These are phyloP conservation scores for Gorilla gorilla DNA, from an alignment of 2,113 vertebrate species.

Conservation along the genomic window DNA sequence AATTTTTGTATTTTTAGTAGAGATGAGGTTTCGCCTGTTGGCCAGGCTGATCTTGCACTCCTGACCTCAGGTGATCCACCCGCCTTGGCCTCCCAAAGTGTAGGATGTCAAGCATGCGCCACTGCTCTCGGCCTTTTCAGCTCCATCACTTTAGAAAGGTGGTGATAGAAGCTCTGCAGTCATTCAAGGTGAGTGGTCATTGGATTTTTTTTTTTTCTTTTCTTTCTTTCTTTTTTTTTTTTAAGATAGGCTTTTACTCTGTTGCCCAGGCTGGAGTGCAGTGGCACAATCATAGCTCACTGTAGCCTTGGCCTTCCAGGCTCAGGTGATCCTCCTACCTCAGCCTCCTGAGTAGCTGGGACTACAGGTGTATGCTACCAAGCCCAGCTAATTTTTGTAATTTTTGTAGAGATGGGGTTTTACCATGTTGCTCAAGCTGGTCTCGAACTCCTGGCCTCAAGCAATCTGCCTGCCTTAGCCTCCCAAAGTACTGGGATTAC, in stretches of 20 bases:
- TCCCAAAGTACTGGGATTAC: neutral
- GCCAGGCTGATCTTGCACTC: too few relatives aligned
- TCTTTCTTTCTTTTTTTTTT: neutral
- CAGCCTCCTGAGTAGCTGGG: neutral
- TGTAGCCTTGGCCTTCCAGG: neutral
- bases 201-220: neutral
- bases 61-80: too few relatives aligned
- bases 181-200: rapidly evolving
- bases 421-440: neutral
- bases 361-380: neutral
- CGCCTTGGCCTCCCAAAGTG: too few relatives aligned
- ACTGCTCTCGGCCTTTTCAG: neutral
- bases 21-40: too few relatives aligned
- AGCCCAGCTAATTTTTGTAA: neutral
- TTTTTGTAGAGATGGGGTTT: neutral
- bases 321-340: neutral
- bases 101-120: too few relatives aligned
- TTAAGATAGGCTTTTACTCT: neutral
- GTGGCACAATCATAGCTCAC: neutral
- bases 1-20: too few relatives aligned
- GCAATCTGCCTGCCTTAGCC: neutral
- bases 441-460: neutral
- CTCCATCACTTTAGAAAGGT: neutral
- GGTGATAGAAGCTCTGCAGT: neutral
- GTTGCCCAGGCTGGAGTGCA: neutral